These are phyloP conservation scores for Synanthedon vespiformis DNA, from an alignment of 2,888 invertebrate genomes.

Conservation along the genomic window DNA sequence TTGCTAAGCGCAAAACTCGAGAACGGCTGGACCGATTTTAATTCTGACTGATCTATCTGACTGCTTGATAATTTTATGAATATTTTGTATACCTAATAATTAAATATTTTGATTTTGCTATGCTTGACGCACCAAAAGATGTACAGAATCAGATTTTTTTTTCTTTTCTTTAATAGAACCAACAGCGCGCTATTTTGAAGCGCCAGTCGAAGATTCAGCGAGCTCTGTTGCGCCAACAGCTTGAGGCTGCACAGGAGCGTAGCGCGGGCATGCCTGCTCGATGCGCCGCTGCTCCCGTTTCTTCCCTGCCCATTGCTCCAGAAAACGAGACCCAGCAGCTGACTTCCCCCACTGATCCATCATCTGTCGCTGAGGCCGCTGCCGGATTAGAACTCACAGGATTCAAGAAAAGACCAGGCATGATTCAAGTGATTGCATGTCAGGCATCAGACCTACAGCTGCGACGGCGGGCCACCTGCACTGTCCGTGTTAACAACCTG, in stretches of 20 bases:
- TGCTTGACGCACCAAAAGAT: too few species aligned
- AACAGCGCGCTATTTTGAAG: not conserved
- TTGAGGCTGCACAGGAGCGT: not conserved
- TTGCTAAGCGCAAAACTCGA: too few species aligned
- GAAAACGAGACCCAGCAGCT: not conserved
- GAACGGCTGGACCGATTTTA: too few species aligned
- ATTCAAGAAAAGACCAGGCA: not conserved
- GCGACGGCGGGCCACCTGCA: slow-evolving; percentile 40
- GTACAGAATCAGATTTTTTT: too few species aligned
- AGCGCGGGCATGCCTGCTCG: not conserved
- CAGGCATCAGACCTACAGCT: slow-evolving; percentile 2
- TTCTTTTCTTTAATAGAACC: not conserved
- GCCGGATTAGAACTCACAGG: not conserved
- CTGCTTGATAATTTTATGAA: too few species aligned
- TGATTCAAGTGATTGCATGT: not conserved
- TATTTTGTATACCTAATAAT: too few species aligned
- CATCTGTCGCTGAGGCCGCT: not conserved
- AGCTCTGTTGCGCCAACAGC: not conserved
- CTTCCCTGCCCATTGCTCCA: not conserved
- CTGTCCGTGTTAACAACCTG: slow-evolving; percentile 57
- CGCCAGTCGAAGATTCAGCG: not conserved
- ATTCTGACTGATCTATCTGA: too few species aligned
- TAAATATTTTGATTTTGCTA: too few species aligned
- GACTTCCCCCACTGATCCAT: not conserved
- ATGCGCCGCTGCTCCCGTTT: not conserved